Evolutionary conservation across 2,888 invertebrate species (phyloP), one percentile per base, ranked within the genome.

Genomic region (Cylindroiulus punctatus): DNA sequence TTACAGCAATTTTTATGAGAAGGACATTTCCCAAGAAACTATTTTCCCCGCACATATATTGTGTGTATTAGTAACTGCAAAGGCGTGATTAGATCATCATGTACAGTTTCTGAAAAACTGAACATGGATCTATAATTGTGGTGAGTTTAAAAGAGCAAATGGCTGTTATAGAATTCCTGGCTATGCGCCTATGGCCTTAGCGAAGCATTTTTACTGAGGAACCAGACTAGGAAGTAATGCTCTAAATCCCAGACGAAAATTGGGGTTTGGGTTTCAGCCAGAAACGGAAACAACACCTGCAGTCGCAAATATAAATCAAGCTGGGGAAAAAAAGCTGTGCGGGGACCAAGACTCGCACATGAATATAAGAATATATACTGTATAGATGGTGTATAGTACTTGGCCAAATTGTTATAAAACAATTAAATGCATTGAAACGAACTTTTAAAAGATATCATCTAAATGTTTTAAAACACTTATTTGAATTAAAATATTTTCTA

Each of bases 211-310:
- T 76, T 30, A 10, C 17, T 26, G 76, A 30, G n/a, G 76, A 76
- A 76, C 76, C 76, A 76, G 76, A 76, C 76, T 76, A 76, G 76
- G 76, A 76, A 76, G 76, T 76, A 76, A 76, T 76, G 76, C 76
- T 76, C 76, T 76, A 76, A 30, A 76, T 76, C 76, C 76, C 76
- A 76, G 76, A 76, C 76, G 76, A 76, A 76, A 76, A 76, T 76
- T 76, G 76, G 76, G 76, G 76, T 76, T 76, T 76, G 76, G 76
- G 76, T 30, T 76, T 76, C 12, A 76, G 76, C 76, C 76, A 76
- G 76, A 76, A 76, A 76, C 26, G 30, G 76, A 76, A 76, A 76
- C 30, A 76, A 76, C 76, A 76, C 76, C 76, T 76, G 76, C 76
- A 76, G 76, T 76, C 14, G 2, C 12, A 76, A 76, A 76, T 76